Conservation (phyloP, 64 coral and sea anemone species). For the Anthopleura sola region DNA sequence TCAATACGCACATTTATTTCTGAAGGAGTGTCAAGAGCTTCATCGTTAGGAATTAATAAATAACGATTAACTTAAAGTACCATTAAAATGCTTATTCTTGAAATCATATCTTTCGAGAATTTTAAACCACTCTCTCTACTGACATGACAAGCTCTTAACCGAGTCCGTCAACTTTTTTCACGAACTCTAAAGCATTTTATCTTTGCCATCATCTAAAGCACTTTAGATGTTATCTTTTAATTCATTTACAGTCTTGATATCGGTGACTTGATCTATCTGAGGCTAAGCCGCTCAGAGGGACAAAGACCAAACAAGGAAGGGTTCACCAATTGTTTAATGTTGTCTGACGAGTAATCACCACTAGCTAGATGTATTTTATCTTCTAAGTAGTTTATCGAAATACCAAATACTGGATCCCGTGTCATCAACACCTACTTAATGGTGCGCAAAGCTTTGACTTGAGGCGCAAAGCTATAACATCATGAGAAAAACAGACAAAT, state of each 20-base stretch:
- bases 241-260: not conserved
- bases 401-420: too few relatives aligned
- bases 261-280: not conserved
- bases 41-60: not conserved
- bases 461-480: too few relatives aligned
- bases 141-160: too few relatives aligned
- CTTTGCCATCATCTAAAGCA: not conserved
- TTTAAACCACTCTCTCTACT: too few relatives aligned
- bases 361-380: too few relatives aligned
- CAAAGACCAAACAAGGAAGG: not conserved
- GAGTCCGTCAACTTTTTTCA: too few relatives aligned
- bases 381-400: too few relatives aligned
- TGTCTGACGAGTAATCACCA: too few relatives aligned
- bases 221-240: slow-evolving; percentile 2
- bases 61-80: not conserved
- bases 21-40: not conserved
- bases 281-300: not conserved
- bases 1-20: not conserved
- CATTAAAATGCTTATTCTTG: not conserved
- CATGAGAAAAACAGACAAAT: too few relatives aligned
- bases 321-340: not conserved
- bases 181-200: not conserved
- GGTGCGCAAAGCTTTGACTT: too few relatives aligned
- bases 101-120: too few relatives aligned
- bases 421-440: too few relatives aligned